A percentile compares a stretch with the other conserved stretches of the same genome.
Evolutionary conservation across 2,113 vertebrate genomes (phyloP).

Genomic region (Upupa epops): DNA sequence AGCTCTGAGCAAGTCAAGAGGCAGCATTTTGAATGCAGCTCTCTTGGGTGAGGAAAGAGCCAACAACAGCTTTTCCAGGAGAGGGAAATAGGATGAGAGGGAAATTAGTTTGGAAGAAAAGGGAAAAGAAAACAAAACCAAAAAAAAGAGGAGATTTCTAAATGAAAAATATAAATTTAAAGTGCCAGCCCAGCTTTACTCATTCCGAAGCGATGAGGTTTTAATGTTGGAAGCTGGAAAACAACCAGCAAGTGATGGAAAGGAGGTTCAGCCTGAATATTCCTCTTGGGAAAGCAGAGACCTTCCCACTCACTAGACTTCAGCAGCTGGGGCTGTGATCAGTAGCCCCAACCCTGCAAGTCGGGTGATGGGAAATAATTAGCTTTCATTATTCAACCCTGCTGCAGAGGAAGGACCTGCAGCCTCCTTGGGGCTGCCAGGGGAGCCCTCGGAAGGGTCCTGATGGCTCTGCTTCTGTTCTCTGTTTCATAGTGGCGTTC

Average conservation of each 20-base stretch:
- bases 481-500: too few relatives aligned
- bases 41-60: rapidly evolving
- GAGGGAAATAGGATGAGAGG: not conserved
- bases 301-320: rapidly evolving
- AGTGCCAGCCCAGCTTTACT: not conserved
- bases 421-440: rapidly evolving
- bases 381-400: not conserved
- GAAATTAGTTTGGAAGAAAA: not conserved
- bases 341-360: not conserved
- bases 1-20: not conserved
- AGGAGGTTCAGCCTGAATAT: not conserved
- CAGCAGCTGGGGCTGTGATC: not conserved
- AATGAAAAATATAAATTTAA: not conserved
- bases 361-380: not conserved
- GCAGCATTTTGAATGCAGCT: not conserved
- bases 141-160: not conserved
- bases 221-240: not conserved
- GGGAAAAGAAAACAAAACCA: not conserved
- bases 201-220: not conserved
- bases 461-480: not conserved
- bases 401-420: not conserved
- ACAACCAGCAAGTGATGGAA: not conserved
- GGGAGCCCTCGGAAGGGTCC: not conserved
- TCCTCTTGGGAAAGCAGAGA: not conserved
- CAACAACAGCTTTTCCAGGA: not conserved